Percentiles rank a stretch among this genome's conserved stretches.
Evolutionary conservation across 2,113 vertebrate genomes (phyloP).

Genomic region (Sylvia atricapilla): DNA sequence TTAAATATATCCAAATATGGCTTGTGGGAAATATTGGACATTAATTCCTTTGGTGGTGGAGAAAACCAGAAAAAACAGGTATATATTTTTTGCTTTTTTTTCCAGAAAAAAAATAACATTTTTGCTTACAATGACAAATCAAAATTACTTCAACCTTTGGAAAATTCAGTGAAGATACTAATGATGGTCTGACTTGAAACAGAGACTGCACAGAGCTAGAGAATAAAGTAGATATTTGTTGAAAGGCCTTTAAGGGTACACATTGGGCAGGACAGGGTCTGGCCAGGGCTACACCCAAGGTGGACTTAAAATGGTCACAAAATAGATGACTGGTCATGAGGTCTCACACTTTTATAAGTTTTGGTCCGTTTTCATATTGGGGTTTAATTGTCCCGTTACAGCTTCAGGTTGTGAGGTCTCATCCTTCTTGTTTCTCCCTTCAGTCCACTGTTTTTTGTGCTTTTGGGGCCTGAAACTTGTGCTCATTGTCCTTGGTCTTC

Average conservation of each 20-base stretch:
- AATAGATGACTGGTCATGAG: background rate
- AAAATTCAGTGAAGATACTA: background rate
- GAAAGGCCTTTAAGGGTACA: background rate
- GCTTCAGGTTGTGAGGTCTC: background rate
- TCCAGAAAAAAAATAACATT: rapidly evolving
- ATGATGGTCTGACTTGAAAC: background rate
- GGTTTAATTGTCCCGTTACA: background rate
- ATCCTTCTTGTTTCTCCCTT: background rate
- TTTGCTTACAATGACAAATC: background rate
- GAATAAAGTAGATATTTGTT: background rate
- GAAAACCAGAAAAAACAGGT: background rate
- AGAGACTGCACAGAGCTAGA: background rate
- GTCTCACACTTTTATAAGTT: background rate
- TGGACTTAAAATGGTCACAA: background rate
- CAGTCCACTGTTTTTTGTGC: background rate
- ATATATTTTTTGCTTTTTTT: background rate
- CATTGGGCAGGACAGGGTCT: background rate
- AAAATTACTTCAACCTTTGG: background rate
- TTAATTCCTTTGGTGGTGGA: background rate
- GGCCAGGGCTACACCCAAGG: background rate
- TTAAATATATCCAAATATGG: background rate
- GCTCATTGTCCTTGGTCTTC: background rate
- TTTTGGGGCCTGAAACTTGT: background rate
- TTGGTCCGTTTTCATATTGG: background rate
- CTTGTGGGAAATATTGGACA: background rate